phyloP scores from a whole-genome alignment of 1,140 invertebrate genomes.

The Aphis gossypii region DNA sequence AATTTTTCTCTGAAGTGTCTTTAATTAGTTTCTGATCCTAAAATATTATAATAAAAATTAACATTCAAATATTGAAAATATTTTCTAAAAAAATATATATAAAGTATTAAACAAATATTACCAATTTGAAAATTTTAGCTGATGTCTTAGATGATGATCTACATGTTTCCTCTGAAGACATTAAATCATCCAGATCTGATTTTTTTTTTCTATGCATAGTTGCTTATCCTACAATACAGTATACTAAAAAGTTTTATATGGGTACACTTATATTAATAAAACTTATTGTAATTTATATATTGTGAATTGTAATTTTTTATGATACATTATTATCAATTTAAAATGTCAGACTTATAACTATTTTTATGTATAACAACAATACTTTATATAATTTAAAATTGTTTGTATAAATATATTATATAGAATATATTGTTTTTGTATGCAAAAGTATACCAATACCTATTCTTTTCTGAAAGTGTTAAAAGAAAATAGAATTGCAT shows the following conservation, averaged over 20 bases:
- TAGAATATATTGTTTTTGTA: too few relatives aligned
- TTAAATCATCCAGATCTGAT: slow-evolving; percentile 13
- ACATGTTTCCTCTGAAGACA: slow-evolving; percentile 18
- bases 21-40: slow-evolving; percentile 24
- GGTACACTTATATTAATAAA: slow-evolving; percentile 22
- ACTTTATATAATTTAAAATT: not conserved
- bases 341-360: slow-evolving; percentile 6
- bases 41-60: slow-evolving; percentile 17
- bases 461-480: not conserved
- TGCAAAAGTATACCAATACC: not conserved
- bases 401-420: too few relatives aligned
- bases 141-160: slow-evolving; percentile 24
- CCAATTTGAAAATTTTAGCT: slow-evolving; percentile 29
- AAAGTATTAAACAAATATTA: slow-evolving; percentile 7
- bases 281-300: slow-evolving; percentile 4
- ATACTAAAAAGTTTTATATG: not conserved
- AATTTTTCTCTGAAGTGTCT: not conserved
- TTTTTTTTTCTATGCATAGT: slow-evolving; percentile 30
- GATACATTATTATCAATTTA: not conserved
- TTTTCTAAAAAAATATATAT: too few relatives aligned
- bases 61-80: too few relatives aligned
- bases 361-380: not conserved
- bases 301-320: not conserved
- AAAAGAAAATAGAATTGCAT: not conserved
- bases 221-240: slow-evolving; percentile 9